Evolutionary conservation across 2,113 vertebrate species (phyloP).

Genomic region (Natator depressus): DNA sequence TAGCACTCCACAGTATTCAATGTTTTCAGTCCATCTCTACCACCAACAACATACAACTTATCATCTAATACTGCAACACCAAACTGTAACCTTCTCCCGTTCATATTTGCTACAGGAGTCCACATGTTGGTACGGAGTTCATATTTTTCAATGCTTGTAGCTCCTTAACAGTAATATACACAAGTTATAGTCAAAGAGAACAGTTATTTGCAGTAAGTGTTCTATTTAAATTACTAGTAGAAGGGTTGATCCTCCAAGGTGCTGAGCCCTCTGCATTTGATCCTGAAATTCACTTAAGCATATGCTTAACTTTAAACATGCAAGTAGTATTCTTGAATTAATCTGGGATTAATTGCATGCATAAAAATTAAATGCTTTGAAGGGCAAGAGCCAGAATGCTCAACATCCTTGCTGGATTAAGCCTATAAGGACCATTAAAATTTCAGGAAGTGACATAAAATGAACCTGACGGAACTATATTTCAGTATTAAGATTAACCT

Average conservation of each 20-base stretch:
- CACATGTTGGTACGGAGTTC: conserved; percentile 94
- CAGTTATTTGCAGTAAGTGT: not conserved
- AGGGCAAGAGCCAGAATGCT: not conserved
- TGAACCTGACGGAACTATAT: not conserved
- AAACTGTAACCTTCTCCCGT: conserved; percentile 95
- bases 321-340: not conserved
- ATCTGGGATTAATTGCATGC: not conserved
- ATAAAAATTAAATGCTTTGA: not conserved
- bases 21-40: conserved; percentile 96
- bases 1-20: conserved; percentile 98
- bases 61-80: conserved; percentile 94
- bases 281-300: not conserved
- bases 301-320: not conserved
- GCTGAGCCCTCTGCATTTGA: not conserved
- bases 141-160: conserved; percentile 98
- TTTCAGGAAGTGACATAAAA: not conserved
- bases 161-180: conserved; percentile 80
- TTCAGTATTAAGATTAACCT: not conserved
- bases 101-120: conserved; percentile 96
- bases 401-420: not conserved
- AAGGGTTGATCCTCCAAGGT: not conserved
- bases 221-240: not conserved
- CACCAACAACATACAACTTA: conserved; percentile 95
- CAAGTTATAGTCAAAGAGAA: not conserved
- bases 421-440: not conserved